Percentiles rank a stretch among this genome's conserved stretches.
Conservation (phyloP, 2,888 invertebrate genomes). For the Bhutanitis thaidina region DNA sequence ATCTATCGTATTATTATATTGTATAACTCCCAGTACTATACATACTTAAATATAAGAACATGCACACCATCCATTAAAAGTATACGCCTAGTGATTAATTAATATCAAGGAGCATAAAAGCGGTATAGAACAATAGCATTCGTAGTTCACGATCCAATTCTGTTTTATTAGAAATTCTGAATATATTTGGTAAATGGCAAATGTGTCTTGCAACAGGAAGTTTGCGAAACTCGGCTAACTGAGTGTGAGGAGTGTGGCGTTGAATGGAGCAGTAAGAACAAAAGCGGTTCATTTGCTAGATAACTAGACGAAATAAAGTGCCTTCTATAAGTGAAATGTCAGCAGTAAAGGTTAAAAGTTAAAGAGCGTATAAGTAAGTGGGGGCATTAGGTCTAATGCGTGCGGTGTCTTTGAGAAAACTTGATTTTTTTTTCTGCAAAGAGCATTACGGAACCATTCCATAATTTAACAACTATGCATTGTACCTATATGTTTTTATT, state of each 20-base stretch:
- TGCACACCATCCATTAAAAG: constrained; percentile 1
- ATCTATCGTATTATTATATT: too few species aligned
- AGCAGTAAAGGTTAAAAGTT: constrained; percentile 72
- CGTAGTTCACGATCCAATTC: constrained; percentile 49
- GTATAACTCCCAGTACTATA: too few species aligned
- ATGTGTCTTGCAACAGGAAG: constrained; percentile 59
- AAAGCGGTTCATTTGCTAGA: constrained; percentile 69
- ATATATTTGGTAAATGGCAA: constrained; percentile 63
- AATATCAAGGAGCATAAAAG: constrained; percentile 41
- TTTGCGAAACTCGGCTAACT: constrained; percentile 65
- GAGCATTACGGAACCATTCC: too few species aligned
- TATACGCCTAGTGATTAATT: constrained; percentile 33
- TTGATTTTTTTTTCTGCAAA: background rate
- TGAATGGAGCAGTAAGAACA: constrained; percentile 62
- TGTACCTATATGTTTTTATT: too few species aligned
- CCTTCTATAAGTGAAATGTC: constrained; percentile 64
- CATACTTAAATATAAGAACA: too few species aligned
- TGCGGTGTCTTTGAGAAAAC: background rate
- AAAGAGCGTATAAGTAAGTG: constrained; percentile 23
- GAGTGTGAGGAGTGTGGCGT: constrained; percentile 52
- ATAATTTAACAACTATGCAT: too few species aligned
- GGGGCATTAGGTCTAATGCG: background rate
- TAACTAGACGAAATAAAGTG: constrained; percentile 65
- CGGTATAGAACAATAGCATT: constrained; percentile 49
- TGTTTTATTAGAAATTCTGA: constrained; percentile 51